These are phyloP conservation scores for Loxodonta africana DNA, from an alignment of 2,113 vertebrate species.

Conservation along the genomic window DNA sequence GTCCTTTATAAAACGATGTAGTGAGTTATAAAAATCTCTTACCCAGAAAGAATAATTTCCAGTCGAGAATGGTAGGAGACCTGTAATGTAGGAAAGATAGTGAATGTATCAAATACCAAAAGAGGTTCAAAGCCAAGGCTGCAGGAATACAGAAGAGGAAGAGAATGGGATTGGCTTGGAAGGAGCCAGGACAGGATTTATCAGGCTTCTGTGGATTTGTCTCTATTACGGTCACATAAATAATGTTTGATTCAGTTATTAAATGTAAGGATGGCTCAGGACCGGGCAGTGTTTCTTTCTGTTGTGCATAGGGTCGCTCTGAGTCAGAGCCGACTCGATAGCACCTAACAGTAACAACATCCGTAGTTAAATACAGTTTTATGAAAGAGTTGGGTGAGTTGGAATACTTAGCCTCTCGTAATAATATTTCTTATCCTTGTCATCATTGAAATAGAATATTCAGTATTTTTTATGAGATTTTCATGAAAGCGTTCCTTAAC, in stretches of 20 bases:
- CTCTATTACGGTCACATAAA: background rate
- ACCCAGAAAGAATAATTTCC: slow-evolving; percentile 42
- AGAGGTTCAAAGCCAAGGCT: background rate
- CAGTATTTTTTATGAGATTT: background rate
- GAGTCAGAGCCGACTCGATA: too few relatives aligned
- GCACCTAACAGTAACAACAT: background rate
- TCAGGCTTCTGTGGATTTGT: background rate
- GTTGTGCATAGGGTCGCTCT: too few relatives aligned
- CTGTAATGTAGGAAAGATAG: background rate
- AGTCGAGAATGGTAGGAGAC: slow-evolving; percentile 40
- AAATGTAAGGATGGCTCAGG: background rate
- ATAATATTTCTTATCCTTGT: background rate
- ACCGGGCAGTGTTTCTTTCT: too few relatives aligned
- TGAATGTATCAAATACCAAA: background rate
- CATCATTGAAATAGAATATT: slow-evolving; percentile 1
- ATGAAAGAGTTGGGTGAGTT: background rate
- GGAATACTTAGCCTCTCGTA: background rate
- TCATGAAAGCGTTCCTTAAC: slow-evolving; percentile 37
- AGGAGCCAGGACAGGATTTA: background rate
- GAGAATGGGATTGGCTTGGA: background rate
- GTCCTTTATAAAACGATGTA: background rate
- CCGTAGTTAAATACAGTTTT: background rate
- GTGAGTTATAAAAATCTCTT: slow-evolving; percentile 41
- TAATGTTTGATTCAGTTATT: background rate
- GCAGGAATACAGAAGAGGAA: background rate